phyloP scores from a whole-genome alignment of 2,113 vertebrate genomes.

The Scortum barcoo region DNA sequence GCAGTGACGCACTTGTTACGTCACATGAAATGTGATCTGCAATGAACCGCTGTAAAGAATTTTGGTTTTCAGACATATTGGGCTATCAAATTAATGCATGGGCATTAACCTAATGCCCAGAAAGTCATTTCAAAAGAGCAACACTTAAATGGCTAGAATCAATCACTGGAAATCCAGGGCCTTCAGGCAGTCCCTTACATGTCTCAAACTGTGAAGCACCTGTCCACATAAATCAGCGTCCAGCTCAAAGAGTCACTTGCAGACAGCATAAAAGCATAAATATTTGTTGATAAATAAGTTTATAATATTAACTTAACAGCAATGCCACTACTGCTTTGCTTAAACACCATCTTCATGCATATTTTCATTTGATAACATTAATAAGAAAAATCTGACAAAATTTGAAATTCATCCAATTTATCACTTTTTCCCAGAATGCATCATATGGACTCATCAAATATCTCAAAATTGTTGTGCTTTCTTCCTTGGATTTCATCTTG shows the following conservation, averaged over 20 bases:
- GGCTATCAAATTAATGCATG: background rate
- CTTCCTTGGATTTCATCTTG: background rate
- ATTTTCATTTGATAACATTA: background rate
- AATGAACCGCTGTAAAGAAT: background rate
- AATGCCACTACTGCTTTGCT: background rate
- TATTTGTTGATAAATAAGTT: no score
- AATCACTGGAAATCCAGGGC: background rate
- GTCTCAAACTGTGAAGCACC: slow-evolving; percentile 40
- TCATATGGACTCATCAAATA: slow-evolving; percentile 1
- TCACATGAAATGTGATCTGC: slow-evolving; percentile 13
- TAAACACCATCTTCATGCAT: background rate
- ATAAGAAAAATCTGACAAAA: background rate
- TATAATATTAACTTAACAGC: no score
- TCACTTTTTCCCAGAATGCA: background rate
- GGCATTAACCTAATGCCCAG: background rate
- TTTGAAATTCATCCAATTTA: background rate
- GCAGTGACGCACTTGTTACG: background rate
- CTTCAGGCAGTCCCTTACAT: background rate
- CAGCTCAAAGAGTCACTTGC: background rate
- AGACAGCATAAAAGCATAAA: background rate
- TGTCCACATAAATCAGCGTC: slow-evolving; percentile 48
- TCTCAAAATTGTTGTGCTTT: slow-evolving; percentile 19
- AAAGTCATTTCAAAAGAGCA: background rate
- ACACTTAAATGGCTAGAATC: slow-evolving; percentile 9
- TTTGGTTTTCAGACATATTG: background rate